These are phyloP conservation scores for Drosophila dunni DNA, from an alignment of 1,140 invertebrate genomes.

Conservation along the genomic window DNA sequence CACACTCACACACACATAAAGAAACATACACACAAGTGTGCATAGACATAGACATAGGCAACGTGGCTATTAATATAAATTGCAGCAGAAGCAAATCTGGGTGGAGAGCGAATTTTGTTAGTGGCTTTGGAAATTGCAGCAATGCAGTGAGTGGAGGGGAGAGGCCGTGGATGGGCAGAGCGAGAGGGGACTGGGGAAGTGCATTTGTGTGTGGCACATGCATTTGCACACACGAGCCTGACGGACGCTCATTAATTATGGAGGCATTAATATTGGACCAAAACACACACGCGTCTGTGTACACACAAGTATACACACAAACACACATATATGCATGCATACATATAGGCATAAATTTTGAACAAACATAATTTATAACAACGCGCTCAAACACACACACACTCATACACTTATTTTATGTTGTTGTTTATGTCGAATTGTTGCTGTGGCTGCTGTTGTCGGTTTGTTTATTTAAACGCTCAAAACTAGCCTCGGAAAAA, in stretches of 20 bases:
- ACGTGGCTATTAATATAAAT: constrained; percentile 34
- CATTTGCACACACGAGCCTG: constrained; percentile 72
- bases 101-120: constrained; percentile 21
- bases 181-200: neutral
- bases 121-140: constrained; percentile 51
- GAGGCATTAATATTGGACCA: constrained; percentile 63
- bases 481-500: constrained; percentile 58
- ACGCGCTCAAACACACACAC: constrained; percentile 16
- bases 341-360: constrained; percentile 69
- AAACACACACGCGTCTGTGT: constrained; percentile 37
- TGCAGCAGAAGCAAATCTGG: constrained; percentile 25
- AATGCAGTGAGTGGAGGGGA: neutral
- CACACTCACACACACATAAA: constrained; percentile 5
- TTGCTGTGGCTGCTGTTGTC: constrained; percentile 55
- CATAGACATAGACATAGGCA: constrained; percentile 1
- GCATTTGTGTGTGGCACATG: constrained; percentile 61
- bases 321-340: constrained; percentile 16
- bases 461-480: constrained; percentile 77
- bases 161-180: neutral
- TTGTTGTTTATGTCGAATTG: constrained; percentile 45
- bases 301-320: constrained; percentile 19
- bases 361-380: constrained; percentile 80
- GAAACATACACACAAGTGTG: neutral
- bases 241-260: constrained; percentile 73
- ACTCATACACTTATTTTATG: constrained; percentile 61